Conservation (phyloP, 1,140 invertebrate genomes). For the Lepidurus couesii region DNA sequence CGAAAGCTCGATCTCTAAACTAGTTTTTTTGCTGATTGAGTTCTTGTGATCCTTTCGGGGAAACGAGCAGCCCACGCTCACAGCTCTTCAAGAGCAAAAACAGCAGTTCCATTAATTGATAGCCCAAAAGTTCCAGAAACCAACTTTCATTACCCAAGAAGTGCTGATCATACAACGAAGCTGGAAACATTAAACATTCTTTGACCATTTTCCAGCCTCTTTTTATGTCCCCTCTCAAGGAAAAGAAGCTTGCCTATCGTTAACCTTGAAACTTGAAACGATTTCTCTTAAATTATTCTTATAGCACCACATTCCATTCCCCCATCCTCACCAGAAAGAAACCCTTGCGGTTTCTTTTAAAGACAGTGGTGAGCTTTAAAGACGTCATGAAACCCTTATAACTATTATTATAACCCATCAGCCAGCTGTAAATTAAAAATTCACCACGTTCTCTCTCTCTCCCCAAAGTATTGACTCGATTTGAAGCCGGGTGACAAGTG, state of each 20-base stretch:
- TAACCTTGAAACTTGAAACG: background rate
- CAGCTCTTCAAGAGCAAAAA: background rate
- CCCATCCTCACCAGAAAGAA: background rate
- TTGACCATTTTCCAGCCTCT: too few species aligned
- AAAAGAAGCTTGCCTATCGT: background rate
- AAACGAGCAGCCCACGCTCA: background rate
- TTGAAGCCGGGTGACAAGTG: background rate
- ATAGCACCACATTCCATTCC: background rate
- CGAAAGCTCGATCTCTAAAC: background rate
- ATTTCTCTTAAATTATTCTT: background rate
- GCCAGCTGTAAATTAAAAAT: background rate
- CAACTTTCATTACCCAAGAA: background rate
- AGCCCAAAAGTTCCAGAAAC: slow-evolving; percentile 5
- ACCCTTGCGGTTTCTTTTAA: background rate
- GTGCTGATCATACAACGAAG: background rate
- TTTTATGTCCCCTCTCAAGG: background rate
- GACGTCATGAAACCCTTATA: background rate
- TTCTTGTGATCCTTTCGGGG: background rate
- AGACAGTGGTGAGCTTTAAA: background rate
- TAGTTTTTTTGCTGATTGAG: background rate
- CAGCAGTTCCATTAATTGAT: background rate
- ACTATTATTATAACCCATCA: background rate
- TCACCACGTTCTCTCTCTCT: background rate
- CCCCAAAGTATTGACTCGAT: background rate
- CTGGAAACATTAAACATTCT: too few species aligned